Base-by-base conservation (phyloP, 2,888 invertebrate genomes). In the Asteroscopus sphinx region DNA sequence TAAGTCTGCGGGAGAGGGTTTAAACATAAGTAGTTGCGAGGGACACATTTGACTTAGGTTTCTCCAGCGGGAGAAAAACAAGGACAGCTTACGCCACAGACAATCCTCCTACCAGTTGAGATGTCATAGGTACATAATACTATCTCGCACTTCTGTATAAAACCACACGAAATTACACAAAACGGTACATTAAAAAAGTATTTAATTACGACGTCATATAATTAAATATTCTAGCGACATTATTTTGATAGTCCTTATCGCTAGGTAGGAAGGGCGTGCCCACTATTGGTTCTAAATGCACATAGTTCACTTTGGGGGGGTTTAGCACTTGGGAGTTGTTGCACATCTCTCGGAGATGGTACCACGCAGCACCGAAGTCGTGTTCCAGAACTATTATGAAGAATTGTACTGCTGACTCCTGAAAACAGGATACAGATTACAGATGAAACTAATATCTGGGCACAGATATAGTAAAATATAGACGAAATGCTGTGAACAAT, bases 391-490 rank as follows among this genome's bases (percentile, higher is more conserved):
- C 83, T 4, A 81, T 83, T 79, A 91, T 91, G 85, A 95, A 96
- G 83, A 96, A 94, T 32, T 86, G 79, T 12, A 96, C 82, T 2
- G 95, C 95, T 17, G 90, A 86, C 39, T 82, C 80, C 96, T 96
- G 84, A 4, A 48, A 61, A 30, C 0, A 71, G 17, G 6, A 36
- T 51, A 26, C n/a, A n/a, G n/a, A n/a, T n/a, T n/a, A n/a, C n/a
- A n/a, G n/a, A n/a, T n/a, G n/a, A n/a, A n/a, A n/a, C n/a, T n/a
- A n/a, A n/a, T n/a, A n/a, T n/a, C n/a, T n/a, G n/a, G n/a, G n/a
- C n/a, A n/a, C n/a, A n/a, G n/a, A n/a, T n/a, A n/a, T n/a, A n/a
- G n/a, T n/a, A n/a, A n/a, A n/a, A n/a, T n/a, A n/a, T n/a, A n/a
- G n/a, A n/a, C n/a, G n/a, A n/a, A n/a, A n/a, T n/a, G n/a, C n/a